These are phyloP conservation scores for Stomatorhinus walkeri DNA, from an alignment of 2,797 vertebrate species.

Conservation along the genomic window DNA sequence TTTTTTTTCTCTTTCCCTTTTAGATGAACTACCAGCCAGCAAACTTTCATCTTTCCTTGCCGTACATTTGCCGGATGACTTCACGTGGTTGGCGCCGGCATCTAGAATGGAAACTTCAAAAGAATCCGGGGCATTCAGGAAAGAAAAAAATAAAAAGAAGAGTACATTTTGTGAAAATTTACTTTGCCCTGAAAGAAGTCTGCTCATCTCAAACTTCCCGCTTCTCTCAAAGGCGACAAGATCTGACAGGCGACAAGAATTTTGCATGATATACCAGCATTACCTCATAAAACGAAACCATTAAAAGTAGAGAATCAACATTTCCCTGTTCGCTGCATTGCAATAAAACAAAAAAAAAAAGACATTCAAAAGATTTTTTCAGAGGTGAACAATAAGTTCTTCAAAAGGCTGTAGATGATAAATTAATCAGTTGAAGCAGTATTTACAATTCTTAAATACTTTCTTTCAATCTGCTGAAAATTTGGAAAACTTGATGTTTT, in stretches of 20 bases:
- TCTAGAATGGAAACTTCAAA: slow-evolving; percentile 58
- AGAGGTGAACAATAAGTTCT: slow-evolving; percentile 13
- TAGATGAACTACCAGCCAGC: slow-evolving; percentile 53
- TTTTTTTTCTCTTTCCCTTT: slow-evolving; percentile 40
- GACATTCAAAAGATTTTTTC: not conserved
- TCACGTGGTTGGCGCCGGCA: slow-evolving; percentile 53
- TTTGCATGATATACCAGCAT: slow-evolving; percentile 24
- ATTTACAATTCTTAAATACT: not conserved
- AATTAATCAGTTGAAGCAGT: slow-evolving; percentile 7
- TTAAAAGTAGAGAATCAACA: slow-evolving; percentile 23
- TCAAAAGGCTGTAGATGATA: slow-evolving; percentile 13
- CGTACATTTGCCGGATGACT: slow-evolving; percentile 62
- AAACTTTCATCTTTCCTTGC: slow-evolving; percentile 54
- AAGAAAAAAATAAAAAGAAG: slow-evolving; percentile 34
- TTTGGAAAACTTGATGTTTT: not conserved
- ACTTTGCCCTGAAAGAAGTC: slow-evolving; percentile 39
- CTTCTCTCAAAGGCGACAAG: slow-evolving; percentile 30
- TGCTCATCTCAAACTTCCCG: slow-evolving; percentile 35
- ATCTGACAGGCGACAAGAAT: slow-evolving; percentile 30
- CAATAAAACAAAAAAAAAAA: slow-evolving; percentile 29
- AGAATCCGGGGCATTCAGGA: slow-evolving; percentile 34
- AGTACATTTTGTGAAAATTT: slow-evolving; percentile 38
- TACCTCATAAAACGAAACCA: slow-evolving; percentile 25
- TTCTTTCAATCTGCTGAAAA: not conserved
- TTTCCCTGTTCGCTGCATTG: slow-evolving; percentile 32